A percentile compares a stretch with the other conserved stretches of the same genome.
Conservation (phyloP, 2,888 invertebrate genomes). For the Steinernema hermaphroditum region DNA sequence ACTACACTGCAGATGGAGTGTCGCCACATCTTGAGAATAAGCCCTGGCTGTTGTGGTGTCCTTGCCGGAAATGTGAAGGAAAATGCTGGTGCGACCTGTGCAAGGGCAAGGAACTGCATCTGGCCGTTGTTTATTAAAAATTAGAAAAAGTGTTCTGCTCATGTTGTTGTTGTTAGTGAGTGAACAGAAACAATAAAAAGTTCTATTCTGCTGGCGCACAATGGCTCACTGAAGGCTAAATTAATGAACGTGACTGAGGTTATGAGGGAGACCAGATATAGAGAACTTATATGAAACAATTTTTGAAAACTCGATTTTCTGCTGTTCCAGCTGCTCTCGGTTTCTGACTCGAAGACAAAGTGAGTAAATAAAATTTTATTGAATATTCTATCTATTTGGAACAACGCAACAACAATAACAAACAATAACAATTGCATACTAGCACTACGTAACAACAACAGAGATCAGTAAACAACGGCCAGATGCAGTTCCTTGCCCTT, state of each 20-base stretch:
- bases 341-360: too few relatives aligned
- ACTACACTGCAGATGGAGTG: not conserved
- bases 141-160: not conserved
- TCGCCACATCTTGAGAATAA: not conserved
- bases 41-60: constrained; percentile 6
- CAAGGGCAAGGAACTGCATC: not conserved
- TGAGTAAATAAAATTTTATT: too few relatives aligned
- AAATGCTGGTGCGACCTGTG: constrained; percentile 1
- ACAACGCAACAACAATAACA: not conserved
- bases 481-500: not conserved
- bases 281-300: too few relatives aligned
- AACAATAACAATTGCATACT: too few relatives aligned
- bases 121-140: not conserved
- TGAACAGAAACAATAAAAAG: not conserved
- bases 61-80: not conserved
- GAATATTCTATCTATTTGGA: too few relatives aligned
- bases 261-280: too few relatives aligned
- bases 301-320: too few relatives aligned
- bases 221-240: too few relatives aligned
- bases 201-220: too few relatives aligned
- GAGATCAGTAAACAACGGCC: not conserved
- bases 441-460: too few relatives aligned
- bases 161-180: not conserved
- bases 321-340: too few relatives aligned
- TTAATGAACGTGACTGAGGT: too few relatives aligned